Evolutionary conservation across 2,797 vertebrate genomes (phyloP).

Genomic region (Sandelia bainsii): DNA sequence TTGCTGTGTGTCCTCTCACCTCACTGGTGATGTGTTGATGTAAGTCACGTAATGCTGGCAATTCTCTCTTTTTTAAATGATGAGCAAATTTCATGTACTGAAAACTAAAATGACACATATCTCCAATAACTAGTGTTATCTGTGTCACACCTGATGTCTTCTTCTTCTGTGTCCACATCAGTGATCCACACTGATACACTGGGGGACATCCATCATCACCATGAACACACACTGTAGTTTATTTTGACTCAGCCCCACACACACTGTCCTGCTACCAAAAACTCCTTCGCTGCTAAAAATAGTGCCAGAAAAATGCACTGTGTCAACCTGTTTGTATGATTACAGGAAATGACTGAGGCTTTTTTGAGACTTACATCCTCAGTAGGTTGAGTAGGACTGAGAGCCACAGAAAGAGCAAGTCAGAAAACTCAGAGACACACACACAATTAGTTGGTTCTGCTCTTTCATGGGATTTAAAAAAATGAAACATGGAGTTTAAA

Average conservation of each 20-base stretch:
- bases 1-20: background rate
- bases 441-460: slow-evolving; percentile 8
- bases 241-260: background rate
- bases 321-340: background rate
- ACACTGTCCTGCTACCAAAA: background rate
- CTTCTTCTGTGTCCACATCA: too few species aligned
- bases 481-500: slow-evolving; percentile 10
- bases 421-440: background rate
- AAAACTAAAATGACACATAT: too few species aligned
- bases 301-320: background rate
- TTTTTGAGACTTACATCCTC: background rate
- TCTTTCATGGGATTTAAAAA: slow-evolving; percentile 6
- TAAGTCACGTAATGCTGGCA: background rate
- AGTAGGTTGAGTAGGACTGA: background rate
- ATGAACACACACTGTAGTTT: background rate
- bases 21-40: background rate
- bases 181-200: background rate
- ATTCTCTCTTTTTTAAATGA: background rate
- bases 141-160: too few species aligned
- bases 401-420: background rate
- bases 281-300: background rate
- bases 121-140: too few species aligned
- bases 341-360: background rate
- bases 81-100: slow-evolving; percentile 1
- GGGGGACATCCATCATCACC: background rate